A percentile compares a stretch with the other conserved stretches of the same genome.
These are phyloP conservation scores for Aporrectodea caliginosa DNA, from an alignment of 1,140 invertebrate species.

Conservation along the genomic window DNA sequence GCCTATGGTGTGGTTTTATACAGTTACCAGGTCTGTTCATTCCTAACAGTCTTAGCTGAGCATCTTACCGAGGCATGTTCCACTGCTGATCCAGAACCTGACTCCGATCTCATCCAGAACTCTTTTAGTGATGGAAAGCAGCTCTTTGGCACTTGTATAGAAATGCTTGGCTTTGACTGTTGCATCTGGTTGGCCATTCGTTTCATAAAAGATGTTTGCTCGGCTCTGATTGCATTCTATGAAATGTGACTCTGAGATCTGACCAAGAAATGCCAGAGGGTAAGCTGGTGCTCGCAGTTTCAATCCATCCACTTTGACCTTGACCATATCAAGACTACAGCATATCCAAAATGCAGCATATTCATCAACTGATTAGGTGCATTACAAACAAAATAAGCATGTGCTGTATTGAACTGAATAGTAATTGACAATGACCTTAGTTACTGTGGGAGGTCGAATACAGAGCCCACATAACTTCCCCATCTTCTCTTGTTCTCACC, in stretches of 20 bases:
- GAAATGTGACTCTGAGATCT: neutral
- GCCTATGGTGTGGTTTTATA: too few species aligned
- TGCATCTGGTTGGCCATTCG: neutral
- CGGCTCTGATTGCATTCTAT: neutral
- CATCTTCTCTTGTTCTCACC: neutral
- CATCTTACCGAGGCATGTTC: constrained; percentile 60
- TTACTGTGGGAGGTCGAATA: too few species aligned
- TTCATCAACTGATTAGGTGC: neutral
- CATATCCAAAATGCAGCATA: neutral
- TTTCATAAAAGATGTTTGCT: neutral
- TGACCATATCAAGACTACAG: neutral
- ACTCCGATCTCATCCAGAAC: constrained; percentile 57
- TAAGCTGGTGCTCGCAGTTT: neutral
- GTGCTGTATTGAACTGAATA: neutral
- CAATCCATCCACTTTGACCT: neutral
- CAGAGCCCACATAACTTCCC: neutral
- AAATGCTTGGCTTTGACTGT: constrained; percentile 1
- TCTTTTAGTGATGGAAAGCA: constrained; percentile 56
- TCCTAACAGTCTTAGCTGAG: neutral
- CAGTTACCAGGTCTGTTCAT: neutral
- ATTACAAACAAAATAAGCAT: neutral
- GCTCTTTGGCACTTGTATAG: constrained; percentile 53
- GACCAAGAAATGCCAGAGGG: neutral
- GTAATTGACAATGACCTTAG: too few species aligned
- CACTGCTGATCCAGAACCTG: constrained; percentile 63